Base-by-base conservation (phyloP, 2,113 vertebrate species). In the Saccopteryx bilineata region DNA sequence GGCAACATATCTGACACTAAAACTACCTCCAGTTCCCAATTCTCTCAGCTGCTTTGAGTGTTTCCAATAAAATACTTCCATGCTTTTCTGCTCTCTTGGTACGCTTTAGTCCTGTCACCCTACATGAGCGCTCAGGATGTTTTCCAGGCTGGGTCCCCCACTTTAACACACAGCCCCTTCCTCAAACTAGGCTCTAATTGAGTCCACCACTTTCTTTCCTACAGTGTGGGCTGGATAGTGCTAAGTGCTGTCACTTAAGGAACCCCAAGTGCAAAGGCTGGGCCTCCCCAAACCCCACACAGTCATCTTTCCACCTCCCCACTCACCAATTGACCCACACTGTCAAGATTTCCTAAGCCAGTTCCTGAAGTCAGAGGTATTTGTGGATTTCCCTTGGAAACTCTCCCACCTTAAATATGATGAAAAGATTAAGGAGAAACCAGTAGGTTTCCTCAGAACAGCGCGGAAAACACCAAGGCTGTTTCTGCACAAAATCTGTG, bases 391-490 rank as follows among this genome's bases (percentile, higher is more conserved):
- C 48, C 86, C 65, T 66, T 90, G 69, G 93, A 97, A 74, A 92
- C 68, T 10, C 26, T 39, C 93, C 84, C 97, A 95, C 88, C 56
- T 39, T 96, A 39, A 92, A 33, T 91, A 93, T 89, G 94, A 65
- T 95, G 92, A 91, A 80, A 91, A 79, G 91, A 86, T 97, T 96
- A 96, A 46, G 60, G 50, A 56, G 96, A 97, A 92, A 69, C 39
- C 88, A 88, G 24, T 28, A 56, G 79, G 24, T 26, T 94, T 97
- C 17, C 0, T 48, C 75, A 95, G 79, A 72, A 6, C 24, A 84
- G 78, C 94, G 94, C 90, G 5, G 87, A 97, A 97, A 97, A 93
- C 17, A 94, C 96, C 39, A 39, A 97, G 28, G 56, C 88, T 87
- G 84, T 90, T 93, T 76, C 91, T 82, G 52, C 68, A 69, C 48